Evolutionary conservation across 2,797 vertebrate genomes (phyloP).

Genomic region (Gymnothorax javanicus): DNA sequence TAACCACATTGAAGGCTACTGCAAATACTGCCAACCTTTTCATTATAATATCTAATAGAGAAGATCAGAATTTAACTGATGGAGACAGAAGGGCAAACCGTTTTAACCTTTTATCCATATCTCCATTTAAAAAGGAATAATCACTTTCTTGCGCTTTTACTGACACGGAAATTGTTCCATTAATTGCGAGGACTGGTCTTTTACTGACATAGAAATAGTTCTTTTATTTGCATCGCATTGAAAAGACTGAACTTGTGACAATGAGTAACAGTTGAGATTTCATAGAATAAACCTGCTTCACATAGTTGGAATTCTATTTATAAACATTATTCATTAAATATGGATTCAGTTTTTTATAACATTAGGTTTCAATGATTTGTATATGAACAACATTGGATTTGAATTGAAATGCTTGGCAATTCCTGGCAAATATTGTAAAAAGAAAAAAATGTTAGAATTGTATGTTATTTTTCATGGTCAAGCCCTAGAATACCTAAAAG

Average conservation of each 20-base stretch:
- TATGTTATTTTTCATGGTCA: conserved; percentile 43
- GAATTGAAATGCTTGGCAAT: neutral
- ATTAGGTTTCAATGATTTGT: neutral
- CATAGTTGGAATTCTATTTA: neutral
- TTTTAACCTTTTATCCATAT: neutral
- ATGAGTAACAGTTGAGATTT: neutral
- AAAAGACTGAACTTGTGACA: neutral
- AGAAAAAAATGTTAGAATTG: conserved; percentile 31
- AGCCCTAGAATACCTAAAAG: conserved; percentile 40
- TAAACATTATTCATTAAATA: neutral
- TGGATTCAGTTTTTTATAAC: neutral
- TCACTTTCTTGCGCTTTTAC: neutral
- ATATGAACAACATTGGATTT: neutral
- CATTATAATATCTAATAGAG: neutral
- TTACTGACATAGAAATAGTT: neutral
- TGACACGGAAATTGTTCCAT: neutral
- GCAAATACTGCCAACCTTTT: neutral
- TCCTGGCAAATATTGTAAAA: neutral
- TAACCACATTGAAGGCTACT: neutral
- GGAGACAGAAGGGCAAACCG: neutral
- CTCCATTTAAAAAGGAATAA: neutral
- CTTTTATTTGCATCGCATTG: no score
- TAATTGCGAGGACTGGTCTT: neutral
- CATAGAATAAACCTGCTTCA: no score
- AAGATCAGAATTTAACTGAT: neutral